These are phyloP conservation scores for Cyprinodon variegatus DNA, from an alignment of 2,113 vertebrate species.

Conservation along the genomic window DNA sequence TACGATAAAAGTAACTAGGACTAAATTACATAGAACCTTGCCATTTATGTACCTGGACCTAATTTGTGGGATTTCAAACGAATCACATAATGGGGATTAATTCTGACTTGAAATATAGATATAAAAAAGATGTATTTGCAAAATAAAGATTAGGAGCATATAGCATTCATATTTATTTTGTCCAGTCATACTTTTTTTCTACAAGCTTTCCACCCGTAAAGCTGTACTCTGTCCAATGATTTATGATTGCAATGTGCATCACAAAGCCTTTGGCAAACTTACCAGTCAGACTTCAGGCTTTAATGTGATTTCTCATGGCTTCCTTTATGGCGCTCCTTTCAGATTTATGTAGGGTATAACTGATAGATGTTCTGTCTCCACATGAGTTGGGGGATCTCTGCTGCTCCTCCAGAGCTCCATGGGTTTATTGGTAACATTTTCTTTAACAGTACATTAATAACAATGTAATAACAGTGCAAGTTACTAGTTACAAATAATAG, in stretches of 20 bases:
- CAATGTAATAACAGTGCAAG: no score
- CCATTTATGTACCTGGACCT: no score
- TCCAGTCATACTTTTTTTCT: not conserved
- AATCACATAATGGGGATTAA: no score
- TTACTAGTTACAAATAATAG: no score
- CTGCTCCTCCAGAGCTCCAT: not conserved
- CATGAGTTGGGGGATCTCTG: not conserved
- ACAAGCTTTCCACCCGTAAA: not conserved
- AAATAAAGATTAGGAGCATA: not conserved
- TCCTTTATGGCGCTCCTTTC: not conserved
- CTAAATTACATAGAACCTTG: no score
- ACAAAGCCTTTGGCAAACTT: not conserved
- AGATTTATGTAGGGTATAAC: not conserved
- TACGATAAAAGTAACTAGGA: no score
- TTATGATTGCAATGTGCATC: no score
- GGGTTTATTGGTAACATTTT: not conserved
- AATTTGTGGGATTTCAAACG: no score
- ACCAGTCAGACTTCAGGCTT: not conserved
- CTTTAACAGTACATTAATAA: no score
- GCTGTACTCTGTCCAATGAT: no score
- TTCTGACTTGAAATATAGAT: not conserved
- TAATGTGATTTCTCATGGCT: not conserved
- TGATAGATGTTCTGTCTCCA: not conserved
- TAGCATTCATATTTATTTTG: not conserved
- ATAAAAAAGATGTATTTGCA: no score